These are phyloP conservation scores for Tiliacea citrago DNA, from an alignment of 2,888 invertebrate genomes.

Conservation along the genomic window DNA sequence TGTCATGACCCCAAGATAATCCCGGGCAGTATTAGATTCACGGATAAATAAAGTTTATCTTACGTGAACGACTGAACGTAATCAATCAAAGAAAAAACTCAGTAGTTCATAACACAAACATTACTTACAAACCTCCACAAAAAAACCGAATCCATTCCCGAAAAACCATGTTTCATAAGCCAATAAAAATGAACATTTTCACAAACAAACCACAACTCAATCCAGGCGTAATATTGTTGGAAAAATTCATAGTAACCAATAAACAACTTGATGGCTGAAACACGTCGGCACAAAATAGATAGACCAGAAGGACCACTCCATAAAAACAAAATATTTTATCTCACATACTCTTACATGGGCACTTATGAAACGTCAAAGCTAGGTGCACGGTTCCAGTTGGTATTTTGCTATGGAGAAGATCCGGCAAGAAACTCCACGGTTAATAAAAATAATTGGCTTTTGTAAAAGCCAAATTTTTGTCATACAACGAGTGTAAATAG, in stretches of 20 bases:
- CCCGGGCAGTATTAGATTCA: background rate
- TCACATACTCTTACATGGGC: no score
- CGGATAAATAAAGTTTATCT: background rate
- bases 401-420: no score
- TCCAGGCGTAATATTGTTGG: slow-evolving; percentile 47
- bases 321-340: no score
- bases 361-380: no score
- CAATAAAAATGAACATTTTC: slow-evolving; percentile 42
- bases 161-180: slow-evolving; percentile 26
- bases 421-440: no score
- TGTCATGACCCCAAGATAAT: no score
- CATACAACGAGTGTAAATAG: no score
- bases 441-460: no score
- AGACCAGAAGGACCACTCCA: background rate
- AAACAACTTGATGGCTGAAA: slow-evolving; percentile 57
- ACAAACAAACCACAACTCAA: slow-evolving; percentile 42
- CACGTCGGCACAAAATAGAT: background rate
- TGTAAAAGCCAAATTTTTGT: no score
- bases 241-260: slow-evolving; percentile 62
- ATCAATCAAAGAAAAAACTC: background rate
- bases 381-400: no score
- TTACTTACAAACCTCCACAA: background rate
- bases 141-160: slow-evolving; percentile 9
- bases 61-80: background rate
- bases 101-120: no score